Percentiles rank a stretch among this genome's conserved stretches.
Evolutionary conservation across 2,888 invertebrate genomes (phyloP).

Genomic region (Drosophila barbarae): DNA sequence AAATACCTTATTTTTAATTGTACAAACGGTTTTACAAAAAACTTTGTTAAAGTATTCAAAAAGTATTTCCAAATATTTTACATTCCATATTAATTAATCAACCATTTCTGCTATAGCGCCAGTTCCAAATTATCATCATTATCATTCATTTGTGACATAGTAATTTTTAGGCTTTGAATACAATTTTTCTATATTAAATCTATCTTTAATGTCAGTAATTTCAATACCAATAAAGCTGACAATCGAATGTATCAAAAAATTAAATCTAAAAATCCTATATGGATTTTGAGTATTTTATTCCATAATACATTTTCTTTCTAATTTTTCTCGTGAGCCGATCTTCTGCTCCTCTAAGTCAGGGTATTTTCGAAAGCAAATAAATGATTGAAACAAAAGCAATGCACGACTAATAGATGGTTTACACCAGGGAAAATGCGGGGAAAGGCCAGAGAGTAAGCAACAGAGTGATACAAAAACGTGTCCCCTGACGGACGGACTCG

Average conservation of each 20-base stretch:
- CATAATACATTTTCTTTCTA: background rate
- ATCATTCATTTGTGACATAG: too few relatives aligned
- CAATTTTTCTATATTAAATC: background rate
- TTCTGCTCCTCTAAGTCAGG: background rate
- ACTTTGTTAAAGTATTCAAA: background rate
- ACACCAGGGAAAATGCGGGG: slow-evolving; percentile 5
- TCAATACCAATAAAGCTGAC: background rate
- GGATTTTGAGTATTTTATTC: background rate
- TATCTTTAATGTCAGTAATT: background rate
- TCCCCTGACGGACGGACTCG: slow-evolving; percentile 4
- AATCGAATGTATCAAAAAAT: background rate
- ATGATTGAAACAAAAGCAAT: slow-evolving; percentile 14
- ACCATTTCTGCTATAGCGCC: background rate
- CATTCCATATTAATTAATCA: background rate
- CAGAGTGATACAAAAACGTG: slow-evolving; percentile 30
- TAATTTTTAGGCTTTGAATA: background rate
- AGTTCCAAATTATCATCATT: too few relatives aligned
- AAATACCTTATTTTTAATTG: background rate
- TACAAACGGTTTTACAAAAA: background rate
- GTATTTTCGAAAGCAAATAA: background rate
- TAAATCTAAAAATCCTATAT: background rate
- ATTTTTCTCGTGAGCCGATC: background rate
- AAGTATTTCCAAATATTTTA: background rate
- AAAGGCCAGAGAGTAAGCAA: slow-evolving; percentile 13
- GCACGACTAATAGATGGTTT: slow-evolving; percentile 26